These are phyloP conservation scores for Euwallacea similis DNA, from an alignment of 1,140 invertebrate species.

Conservation along the genomic window DNA sequence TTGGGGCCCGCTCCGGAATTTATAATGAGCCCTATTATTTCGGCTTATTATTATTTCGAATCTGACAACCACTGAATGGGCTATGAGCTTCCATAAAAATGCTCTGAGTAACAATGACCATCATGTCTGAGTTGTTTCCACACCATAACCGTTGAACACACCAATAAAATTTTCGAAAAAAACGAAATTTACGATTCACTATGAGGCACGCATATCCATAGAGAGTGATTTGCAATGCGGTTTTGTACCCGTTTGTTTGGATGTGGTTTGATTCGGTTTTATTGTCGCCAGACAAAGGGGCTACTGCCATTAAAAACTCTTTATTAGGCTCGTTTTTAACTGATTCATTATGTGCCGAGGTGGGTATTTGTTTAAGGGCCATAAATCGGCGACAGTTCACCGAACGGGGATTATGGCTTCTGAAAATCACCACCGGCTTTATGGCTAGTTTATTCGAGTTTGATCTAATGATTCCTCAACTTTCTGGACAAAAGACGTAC, in stretches of 20 bases:
- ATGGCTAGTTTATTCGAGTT: background rate
- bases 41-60: slow-evolving; percentile 4
- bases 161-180: slow-evolving; percentile 4
- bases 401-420: slow-evolving; percentile 8
- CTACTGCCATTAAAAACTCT: slow-evolving; percentile 12
- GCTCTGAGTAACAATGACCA: too few species aligned
- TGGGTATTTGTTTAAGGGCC: slow-evolving; percentile 7
- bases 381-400: slow-evolving; percentile 4
- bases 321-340: slow-evolving; percentile 17
- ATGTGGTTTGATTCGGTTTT: slow-evolving; percentile 9
- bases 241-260: slow-evolving; percentile 3
- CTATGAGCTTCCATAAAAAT: background rate
- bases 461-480: too few species aligned
- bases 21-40: slow-evolving; percentile 22
- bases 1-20: slow-evolving; percentile 18
- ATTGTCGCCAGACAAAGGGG: slow-evolving; percentile 9
- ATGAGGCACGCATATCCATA: slow-evolving; percentile 1
- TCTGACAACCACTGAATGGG: background rate
- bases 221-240: slow-evolving; percentile 12
- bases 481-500: too few species aligned
- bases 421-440: slow-evolving; percentile 12
- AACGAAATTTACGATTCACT: slow-evolving; percentile 5
- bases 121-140: too few species aligned
- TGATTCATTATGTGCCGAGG: slow-evolving; percentile 16
- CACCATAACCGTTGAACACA: background rate